Base-by-base conservation (phyloP, 2,113 vertebrate genomes). In the Gulo gulo region DNA sequence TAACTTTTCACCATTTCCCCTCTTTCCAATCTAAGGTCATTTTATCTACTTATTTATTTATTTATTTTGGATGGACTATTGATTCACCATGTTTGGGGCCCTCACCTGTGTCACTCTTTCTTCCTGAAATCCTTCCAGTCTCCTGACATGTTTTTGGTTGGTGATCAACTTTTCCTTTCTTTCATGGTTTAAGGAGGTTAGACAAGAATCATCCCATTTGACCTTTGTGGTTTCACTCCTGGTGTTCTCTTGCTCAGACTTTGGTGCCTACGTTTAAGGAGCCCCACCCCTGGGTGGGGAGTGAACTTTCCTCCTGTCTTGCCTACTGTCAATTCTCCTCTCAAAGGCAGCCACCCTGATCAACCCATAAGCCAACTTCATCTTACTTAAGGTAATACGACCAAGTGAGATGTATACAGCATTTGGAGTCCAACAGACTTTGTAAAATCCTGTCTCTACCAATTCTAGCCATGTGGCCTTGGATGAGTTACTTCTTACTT, bases 81-180 rank as follows among this genome's bases (percentile, higher is more conserved):
- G 92, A 98, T 67, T 96, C 78, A 94, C 21, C 29, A 10, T 61
- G 57, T 88, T 42, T 61, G 29, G 2, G 94, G 16, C 21, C 42
- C 36, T 96, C 52, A 95, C 71, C 94, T 92, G 67, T 96, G 94
- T 80, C 69, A 89, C 29, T 74, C n/a, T 90, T 95, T 81, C 61
- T 83, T 83, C 63, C 69, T 96, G n/a, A 90, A 94, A 50, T 45
- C 34, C 47, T 10, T 95, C 45, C 61, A 91, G 16, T 92, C 89
- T 96, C 55, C 50, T 94, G 73, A 55, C 21, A 55, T 98, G n/a
- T 91, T 88, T 92, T 63, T 82, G 23, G 45, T 34, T 76, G 26
- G 65, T 92, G 69, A 96, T 97, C 92, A 98, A 69, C 65, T 91
- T 95, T 94, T 95, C 92, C 78, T 74, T 96, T 79, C 63, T 65